phyloP scores from a whole-genome alignment of 2,113 vertebrate genomes.

The Pterophyllum scalare region DNA sequence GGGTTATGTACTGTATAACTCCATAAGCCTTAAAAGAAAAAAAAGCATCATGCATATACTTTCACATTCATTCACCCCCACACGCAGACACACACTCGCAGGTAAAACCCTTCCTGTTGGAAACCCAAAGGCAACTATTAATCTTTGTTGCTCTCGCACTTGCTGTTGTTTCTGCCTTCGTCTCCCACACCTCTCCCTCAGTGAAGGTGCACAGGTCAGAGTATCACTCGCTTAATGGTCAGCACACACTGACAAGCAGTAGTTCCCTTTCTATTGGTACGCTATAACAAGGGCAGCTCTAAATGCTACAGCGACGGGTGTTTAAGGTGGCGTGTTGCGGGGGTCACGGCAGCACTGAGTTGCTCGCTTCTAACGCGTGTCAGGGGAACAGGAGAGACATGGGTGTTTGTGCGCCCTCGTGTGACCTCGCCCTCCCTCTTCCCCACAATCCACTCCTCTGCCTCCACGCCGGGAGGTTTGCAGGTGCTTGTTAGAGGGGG shows the following conservation, averaged over 20 bases:
- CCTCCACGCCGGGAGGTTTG: constrained; percentile 37
- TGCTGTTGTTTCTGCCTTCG: constrained; percentile 18
- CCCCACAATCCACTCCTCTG: background rate
- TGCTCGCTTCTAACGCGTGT: constrained; percentile 37
- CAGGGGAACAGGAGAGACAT: constrained; percentile 58
- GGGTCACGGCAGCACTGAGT: constrained; percentile 47
- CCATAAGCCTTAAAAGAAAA: background rate
- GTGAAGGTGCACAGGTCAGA: constrained; percentile 61
- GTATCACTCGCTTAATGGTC: constrained; percentile 70
- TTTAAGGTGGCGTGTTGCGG: constrained; percentile 55
- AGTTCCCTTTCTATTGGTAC: constrained; percentile 11
- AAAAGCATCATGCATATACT: background rate
- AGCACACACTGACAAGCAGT: constrained; percentile 27
- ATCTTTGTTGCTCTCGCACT: constrained; percentile 72
- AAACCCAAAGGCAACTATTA: constrained; percentile 72
- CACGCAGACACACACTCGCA: constrained; percentile 3
- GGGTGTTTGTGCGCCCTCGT: constrained; percentile 60
- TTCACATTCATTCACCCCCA: constrained; percentile 1
- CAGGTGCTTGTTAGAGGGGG: constrained; percentile 65
- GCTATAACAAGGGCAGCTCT: constrained; percentile 19
- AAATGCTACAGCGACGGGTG: constrained; percentile 51
- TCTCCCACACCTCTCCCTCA: background rate
- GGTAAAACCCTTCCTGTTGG: constrained; percentile 34
- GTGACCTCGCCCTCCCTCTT: constrained; percentile 16
- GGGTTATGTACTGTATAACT: background rate